Conservation (phyloP, 2,113 vertebrate genomes). For the Rhinoderma darwinii region DNA sequence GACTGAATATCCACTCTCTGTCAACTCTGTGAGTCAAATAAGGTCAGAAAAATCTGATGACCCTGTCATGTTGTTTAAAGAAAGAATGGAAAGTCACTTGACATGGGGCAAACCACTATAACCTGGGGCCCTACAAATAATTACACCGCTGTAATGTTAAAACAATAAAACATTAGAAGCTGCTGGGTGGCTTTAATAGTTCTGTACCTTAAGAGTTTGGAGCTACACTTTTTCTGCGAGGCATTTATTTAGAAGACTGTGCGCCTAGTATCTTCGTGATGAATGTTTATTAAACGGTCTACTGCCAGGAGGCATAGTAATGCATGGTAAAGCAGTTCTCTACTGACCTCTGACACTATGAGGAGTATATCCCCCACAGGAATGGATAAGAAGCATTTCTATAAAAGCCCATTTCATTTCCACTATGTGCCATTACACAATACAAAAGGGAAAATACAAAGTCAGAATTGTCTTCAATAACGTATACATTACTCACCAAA, state of each 20-base stretch:
- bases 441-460: constrained; percentile 39
- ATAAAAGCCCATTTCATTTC: constrained; percentile 49
- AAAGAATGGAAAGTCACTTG: constrained; percentile 45
- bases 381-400: constrained; percentile 36
- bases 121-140: constrained; percentile 35
- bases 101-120: constrained; percentile 32
- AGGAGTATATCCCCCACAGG: constrained; percentile 40
- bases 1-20: constrained; percentile 27
- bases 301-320: constrained; percentile 47
- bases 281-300: constrained; percentile 52
- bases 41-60: constrained; percentile 54
- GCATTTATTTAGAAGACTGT: constrained; percentile 34
- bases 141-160: constrained; percentile 41
- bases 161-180: constrained; percentile 42
- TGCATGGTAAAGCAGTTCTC: constrained; percentile 53
- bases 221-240: constrained; percentile 27
- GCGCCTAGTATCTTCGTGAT: constrained; percentile 38
- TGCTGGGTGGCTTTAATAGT: constrained; percentile 26
- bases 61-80: constrained; percentile 46
- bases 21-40: constrained; percentile 38
- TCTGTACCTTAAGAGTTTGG: neutral
- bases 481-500: neutral
- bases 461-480: constrained; percentile 52
- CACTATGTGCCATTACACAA: constrained; percentile 31
- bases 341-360: constrained; percentile 46